Evolutionary conservation across 2,113 vertebrate genomes (phyloP), one percentile per base, ranked within the genome.

Genomic region (Chaenocephalus aceratus): DNA sequence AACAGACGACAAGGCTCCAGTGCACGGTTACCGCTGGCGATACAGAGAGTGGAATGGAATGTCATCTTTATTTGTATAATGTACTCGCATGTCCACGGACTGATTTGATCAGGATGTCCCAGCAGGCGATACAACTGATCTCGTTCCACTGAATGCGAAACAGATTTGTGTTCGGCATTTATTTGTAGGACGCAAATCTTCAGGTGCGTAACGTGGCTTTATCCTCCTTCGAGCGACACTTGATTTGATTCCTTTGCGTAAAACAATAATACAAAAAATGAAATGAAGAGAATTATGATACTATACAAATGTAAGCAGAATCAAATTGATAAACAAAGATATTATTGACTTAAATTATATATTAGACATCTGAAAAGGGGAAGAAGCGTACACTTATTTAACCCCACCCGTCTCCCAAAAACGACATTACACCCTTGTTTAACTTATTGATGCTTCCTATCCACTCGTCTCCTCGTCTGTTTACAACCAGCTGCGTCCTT

Each of bases 401-500:
- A 4, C 30, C 30, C 30, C 30, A 4, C 30, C 30, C 30, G 3
- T 30, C 30, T 30, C 30, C 30, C 30, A 4, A 30, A 30, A 30
- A 30, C 30, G 0, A 30, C 3, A 4, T 4, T 3, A 30, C 30
- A 64, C 5, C n/a, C 56, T 75, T 75, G 7, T 16, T 56, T 1
- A 46, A 75, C 65, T 11, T 45, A n/a, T 74, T 15, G 0, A 66
- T 41, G 12, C 2, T 21, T 66, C 36, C n/a, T 51, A 16, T 56
- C 67, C 58, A 6, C 3, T n/a, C 15, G 30, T 56, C 18, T 12
- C 68, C 58, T 48, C 18, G 15, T 60, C 34, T 77, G 52, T 83
- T 80, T 78, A 84, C 68, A 44, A 63, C 26, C 23, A 2, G 69
- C 44, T 12, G 10, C 41, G 8, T 30, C 36, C 54, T 70, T 67